Evolutionary conservation across 2,888 invertebrate species (phyloP), one percentile per base, ranked within the genome.

Genomic region (Slavum lentiscoides): DNA sequence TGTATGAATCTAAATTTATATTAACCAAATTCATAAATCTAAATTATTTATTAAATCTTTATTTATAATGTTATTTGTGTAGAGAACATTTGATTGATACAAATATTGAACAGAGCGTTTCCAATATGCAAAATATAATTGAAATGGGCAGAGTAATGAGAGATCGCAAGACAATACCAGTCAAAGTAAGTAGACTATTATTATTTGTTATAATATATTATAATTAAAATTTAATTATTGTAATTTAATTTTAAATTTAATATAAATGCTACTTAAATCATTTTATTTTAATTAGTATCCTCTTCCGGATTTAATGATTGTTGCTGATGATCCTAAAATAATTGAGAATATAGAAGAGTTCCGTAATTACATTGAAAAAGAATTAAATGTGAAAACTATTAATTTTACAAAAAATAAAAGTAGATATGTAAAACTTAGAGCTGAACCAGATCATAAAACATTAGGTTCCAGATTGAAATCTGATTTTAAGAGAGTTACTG

Each of bases 381-480:
- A 99, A 88, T 89, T 98, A 85, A 99, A 99, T 87, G 93, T 99
- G 0, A 92, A 92, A 82, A 91, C 91, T 84, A 87, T 99, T 76
- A 93, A 93, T 0, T 89, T 95, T 1, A 94, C 96, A 4, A 92
- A 92, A 62, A 95, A 99, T 85, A 98, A 97, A 87, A 90, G 92
- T 84, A 94, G 93, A 84, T 99, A 96, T 87, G 94, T 99, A 43
- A 91, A 91, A 7, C 87, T 99, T 74, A 90, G 93, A 85, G 98
- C 97, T 0, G 97, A 98, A 86, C 97, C 98, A 0, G 97, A 99
- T 87, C 95, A 96, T 86, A 97, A 95, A 88, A 88, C 92, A 49
- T 89, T 98, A 17, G 99, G 98, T 0, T 91, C 92, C 17, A 90
- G 96, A 82, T 88, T 98, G 62, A 97, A 97, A 87, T 92, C 92